Conservation (phyloP, 2,113 vertebrate genomes). For the Rafetus swinhoei region DNA sequence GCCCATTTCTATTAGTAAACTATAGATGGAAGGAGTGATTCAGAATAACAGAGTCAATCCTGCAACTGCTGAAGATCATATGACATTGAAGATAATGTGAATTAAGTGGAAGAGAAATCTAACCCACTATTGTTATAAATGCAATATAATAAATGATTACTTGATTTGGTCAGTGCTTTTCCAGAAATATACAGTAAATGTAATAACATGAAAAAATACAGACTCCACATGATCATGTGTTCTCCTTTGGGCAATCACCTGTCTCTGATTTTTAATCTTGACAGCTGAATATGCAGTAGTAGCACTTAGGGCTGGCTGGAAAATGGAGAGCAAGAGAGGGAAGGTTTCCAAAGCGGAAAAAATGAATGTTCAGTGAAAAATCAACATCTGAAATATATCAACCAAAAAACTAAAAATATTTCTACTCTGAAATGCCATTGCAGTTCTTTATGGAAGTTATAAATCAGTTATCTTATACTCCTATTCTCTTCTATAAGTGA, state of each 20-base stretch:
- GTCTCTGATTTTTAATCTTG: rapidly evolving
- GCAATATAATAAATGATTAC: not conserved
- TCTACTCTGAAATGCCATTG: not conserved
- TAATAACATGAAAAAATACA: not conserved
- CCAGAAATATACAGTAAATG: rapidly evolving
- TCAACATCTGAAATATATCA: not conserved
- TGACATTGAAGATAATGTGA: not conserved
- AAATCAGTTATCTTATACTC: not conserved
- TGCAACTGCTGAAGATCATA: not conserved
- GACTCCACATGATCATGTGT: too few species aligned
- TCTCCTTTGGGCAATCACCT: not conserved
- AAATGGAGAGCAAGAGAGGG: too few species aligned
- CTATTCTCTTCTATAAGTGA: too few species aligned
- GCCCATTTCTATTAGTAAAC: not conserved
- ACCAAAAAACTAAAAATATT: not conserved
- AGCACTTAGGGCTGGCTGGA: not conserved
- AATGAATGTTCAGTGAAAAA: not conserved
- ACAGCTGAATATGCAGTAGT: not conserved
- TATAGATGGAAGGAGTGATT: not conserved
- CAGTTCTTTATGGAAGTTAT: not conserved
- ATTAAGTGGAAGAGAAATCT: not conserved
- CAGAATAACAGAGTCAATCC: not conserved
- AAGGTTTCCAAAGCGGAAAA: not conserved
- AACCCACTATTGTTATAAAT: not conserved
- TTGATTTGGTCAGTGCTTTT: rapidly evolving